Evolutionary conservation across 2,797 vertebrate genomes (phyloP).

Genomic region (Todus mexicanus): DNA sequence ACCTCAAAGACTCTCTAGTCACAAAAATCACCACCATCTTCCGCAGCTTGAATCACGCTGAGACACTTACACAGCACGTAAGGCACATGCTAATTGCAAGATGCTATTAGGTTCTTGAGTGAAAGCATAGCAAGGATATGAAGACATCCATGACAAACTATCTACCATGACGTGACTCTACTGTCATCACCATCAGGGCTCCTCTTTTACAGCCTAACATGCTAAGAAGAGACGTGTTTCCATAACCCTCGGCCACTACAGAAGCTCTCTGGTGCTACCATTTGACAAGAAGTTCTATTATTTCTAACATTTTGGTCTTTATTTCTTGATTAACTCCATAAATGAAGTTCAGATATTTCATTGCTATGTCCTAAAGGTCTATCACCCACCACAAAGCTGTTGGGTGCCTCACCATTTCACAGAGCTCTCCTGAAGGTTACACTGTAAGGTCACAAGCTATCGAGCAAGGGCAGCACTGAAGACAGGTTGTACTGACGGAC

Average conservation of each 20-base stretch:
- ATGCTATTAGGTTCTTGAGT: not conserved
- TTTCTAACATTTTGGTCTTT: not conserved
- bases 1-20: not conserved
- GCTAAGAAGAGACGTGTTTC: not conserved
- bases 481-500: accelerated
- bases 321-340: not conserved
- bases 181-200: not conserved
- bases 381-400: not conserved
- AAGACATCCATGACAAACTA: not conserved
- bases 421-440: not conserved
- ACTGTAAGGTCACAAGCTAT: accelerated
- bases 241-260: not conserved
- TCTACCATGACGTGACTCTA: not conserved
- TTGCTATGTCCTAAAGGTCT: not conserved
- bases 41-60: not conserved
- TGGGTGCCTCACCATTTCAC: not conserved
- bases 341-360: not conserved
- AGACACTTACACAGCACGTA: not conserved
- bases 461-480: not conserved
- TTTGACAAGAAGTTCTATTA: not conserved
- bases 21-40: not conserved
- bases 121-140: not conserved
- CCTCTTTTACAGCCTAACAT: not conserved
- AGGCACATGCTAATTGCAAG: not conserved
- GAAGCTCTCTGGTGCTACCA: not conserved